These are phyloP conservation scores for Meda fulgida DNA, from an alignment of 2,797 vertebrate species.

Conservation along the genomic window DNA sequence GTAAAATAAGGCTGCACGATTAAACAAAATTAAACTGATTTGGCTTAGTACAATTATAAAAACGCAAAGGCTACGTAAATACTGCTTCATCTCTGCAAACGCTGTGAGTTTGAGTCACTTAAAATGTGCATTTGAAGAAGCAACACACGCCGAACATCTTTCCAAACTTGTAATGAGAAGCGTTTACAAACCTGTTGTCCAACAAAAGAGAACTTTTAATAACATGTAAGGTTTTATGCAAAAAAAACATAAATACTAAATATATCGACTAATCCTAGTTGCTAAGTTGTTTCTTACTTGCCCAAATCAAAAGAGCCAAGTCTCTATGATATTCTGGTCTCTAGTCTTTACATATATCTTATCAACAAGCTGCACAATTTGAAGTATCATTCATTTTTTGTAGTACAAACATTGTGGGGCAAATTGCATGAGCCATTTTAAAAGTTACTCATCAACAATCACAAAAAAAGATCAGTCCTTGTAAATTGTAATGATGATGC, in stretches of 20 bases:
- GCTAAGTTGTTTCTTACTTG: not conserved
- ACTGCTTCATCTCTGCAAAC: too few relatives aligned
- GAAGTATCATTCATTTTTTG: not conserved
- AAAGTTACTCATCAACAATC: not conserved
- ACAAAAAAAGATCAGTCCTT: not conserved
- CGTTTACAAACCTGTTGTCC: too few relatives aligned
- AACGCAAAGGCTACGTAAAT: too few relatives aligned
- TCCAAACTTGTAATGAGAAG: too few relatives aligned
- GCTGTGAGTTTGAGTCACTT: too few relatives aligned
- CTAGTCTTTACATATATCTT: not conserved
- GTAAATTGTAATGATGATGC: slow-evolving; percentile 21
- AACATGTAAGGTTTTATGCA: too few relatives aligned
- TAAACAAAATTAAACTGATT: too few relatives aligned
- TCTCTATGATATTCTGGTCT: not conserved
- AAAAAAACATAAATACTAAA: not conserved
- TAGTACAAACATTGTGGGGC: not conserved
- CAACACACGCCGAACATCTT: too few relatives aligned
- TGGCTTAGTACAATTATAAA: too few relatives aligned
- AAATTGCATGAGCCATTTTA: not conserved
- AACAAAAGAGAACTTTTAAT: too few relatives aligned
- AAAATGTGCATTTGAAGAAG: too few relatives aligned
- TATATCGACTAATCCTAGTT: not conserved
- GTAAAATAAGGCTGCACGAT: too few relatives aligned
- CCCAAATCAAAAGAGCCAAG: not conserved
- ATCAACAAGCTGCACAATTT: not conserved